Evolutionary conservation across 1,140 invertebrate genomes (phyloP).

Genomic region (Drosophila cardini): DNA sequence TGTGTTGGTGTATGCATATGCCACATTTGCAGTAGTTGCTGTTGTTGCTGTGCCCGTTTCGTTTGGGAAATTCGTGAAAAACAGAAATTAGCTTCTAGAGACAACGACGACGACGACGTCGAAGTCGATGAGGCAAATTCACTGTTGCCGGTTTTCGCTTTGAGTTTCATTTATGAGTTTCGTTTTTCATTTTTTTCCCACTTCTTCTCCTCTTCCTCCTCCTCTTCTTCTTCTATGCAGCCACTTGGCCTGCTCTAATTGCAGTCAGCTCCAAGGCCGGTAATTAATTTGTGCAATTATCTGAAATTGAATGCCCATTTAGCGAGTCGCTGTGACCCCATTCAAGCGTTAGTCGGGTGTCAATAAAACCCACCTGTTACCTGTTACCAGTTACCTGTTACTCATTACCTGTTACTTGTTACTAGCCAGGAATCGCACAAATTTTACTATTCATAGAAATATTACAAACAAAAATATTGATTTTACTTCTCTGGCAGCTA

Average conservation of each 20-base stretch:
- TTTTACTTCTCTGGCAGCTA: too few species aligned
- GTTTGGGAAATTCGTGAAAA: slow-evolving; percentile 80
- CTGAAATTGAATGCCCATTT: slow-evolving; percentile 78
- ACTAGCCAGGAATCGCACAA: too few species aligned
- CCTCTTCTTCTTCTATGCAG: background rate
- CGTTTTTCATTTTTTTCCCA: slow-evolving; percentile 52
- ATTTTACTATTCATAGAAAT: too few species aligned
- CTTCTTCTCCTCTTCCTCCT: background rate
- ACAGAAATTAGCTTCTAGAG: slow-evolving; percentile 72
- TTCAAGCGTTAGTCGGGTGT: slow-evolving; percentile 32
- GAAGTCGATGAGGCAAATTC: slow-evolving; percentile 49
- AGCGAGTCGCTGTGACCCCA: slow-evolving; percentile 50
- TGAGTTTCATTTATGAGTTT: slow-evolving; percentile 60
- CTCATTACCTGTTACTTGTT: too few species aligned
- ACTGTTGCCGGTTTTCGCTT: slow-evolving; percentile 50
- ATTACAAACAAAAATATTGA: too few species aligned
- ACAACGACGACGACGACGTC: background rate
- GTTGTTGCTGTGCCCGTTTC: slow-evolving; percentile 62
- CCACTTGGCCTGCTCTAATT: background rate
- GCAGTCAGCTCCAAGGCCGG: slow-evolving; percentile 56
- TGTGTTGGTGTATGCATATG: slow-evolving; percentile 43
- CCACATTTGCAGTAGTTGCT: slow-evolving; percentile 23
- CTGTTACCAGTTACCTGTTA: background rate
- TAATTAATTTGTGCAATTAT: slow-evolving; percentile 78
- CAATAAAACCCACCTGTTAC: background rate